Base-by-base conservation (phyloP, 2,797 vertebrate genomes). In the Eospalax fontanierii region DNA sequence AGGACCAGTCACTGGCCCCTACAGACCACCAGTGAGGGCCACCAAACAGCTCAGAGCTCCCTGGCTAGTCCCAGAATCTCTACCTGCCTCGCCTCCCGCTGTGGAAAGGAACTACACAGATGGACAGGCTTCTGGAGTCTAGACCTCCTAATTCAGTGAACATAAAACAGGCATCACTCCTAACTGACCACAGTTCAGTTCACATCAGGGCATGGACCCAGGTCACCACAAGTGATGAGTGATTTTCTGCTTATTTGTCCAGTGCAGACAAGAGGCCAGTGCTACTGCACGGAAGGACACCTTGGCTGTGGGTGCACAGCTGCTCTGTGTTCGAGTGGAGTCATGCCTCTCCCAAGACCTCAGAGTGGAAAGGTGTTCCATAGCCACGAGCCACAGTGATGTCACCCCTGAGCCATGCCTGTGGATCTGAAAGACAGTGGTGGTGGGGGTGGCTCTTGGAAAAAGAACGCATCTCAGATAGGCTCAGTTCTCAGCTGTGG, bases 21-120 rank as follows among this genome's bases (percentile, higher is more conserved):
- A 1, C 75, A 54, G 75, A 30, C 54, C 30, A 50, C 75, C 16
- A 54, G 43, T 14, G 11, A 81, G 35, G 57, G 26, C 35, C 79
- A 3, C 59, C 18, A 14, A 66, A 28, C 10, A 0, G 0, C 79
- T 16, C 7, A 0, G 3, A 0, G 6, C 40, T 38, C 3, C 1
- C 21, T 3, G 0, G 2, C 40, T 0, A 26, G 35, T 30, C 35
- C 74, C 4, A 0, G 74, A 14, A 0, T 6, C 66, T 33, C 22
- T 0, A n/a, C n/a, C n/a, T n/a, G n/a, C n/a, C n/a, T n/a, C n/a
- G 10, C 4, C 54, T 26, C 38, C 15, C 21, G 2, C 54, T 15
- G 3, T 0, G 59, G 9, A 26, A n/a, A 33, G 11, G 40, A 26
- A 28, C 38, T 19, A 11, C n/a, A 33, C 11, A 22, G 18, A 43